A percentile compares a stretch with the other conserved stretches of the same genome.
Conservation (phyloP, 2,797 vertebrate species). For the Nyctalus aviator region DNA sequence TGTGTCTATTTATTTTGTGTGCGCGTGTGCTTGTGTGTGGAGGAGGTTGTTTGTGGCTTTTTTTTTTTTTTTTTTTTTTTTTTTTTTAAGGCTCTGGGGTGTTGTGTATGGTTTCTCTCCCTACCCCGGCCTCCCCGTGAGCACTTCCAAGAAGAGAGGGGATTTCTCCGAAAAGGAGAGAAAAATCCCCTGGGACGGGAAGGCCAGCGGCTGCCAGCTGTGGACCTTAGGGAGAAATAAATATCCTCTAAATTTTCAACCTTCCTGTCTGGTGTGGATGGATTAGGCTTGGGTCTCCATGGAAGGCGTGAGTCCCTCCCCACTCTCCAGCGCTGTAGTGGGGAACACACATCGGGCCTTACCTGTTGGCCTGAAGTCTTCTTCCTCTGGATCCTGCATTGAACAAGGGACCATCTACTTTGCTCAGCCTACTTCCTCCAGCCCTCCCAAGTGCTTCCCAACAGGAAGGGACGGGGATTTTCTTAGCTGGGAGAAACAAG, state of each 20-base stretch:
- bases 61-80: slow-evolving; percentile 75
- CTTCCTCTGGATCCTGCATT: background rate
- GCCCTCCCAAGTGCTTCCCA: background rate
- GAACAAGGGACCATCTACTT: background rate
- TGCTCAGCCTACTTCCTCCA: background rate
- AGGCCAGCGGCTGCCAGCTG: slow-evolving; percentile 61
- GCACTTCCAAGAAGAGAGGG: slow-evolving; percentile 62
- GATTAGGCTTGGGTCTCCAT: background rate
- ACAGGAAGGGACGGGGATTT: background rate
- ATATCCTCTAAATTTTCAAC: slow-evolving; percentile 80
- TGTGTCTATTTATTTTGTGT: slow-evolving; percentile 76
- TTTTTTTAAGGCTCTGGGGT: slow-evolving; percentile 80
- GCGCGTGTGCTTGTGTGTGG: slow-evolving; percentile 65
- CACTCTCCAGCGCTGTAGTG: background rate
- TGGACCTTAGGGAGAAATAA: slow-evolving; percentile 80
- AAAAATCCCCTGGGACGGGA: slow-evolving; percentile 11
- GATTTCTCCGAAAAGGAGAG: slow-evolving; percentile 34
- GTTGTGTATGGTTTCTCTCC: slow-evolving; percentile 66
- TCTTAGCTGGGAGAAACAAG: background rate
- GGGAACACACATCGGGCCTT: background rate
- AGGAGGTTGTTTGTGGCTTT: slow-evolving; percentile 78
- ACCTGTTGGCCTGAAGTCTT: background rate
- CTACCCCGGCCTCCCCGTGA: slow-evolving; percentile 31
- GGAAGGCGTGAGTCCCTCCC: background rate
- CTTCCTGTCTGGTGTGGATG: slow-evolving; percentile 50